Evolutionary conservation across 1,140 invertebrate genomes (phyloP), one percentile per base, ranked within the genome.

Genomic region (Eubasilissa regina): DNA sequence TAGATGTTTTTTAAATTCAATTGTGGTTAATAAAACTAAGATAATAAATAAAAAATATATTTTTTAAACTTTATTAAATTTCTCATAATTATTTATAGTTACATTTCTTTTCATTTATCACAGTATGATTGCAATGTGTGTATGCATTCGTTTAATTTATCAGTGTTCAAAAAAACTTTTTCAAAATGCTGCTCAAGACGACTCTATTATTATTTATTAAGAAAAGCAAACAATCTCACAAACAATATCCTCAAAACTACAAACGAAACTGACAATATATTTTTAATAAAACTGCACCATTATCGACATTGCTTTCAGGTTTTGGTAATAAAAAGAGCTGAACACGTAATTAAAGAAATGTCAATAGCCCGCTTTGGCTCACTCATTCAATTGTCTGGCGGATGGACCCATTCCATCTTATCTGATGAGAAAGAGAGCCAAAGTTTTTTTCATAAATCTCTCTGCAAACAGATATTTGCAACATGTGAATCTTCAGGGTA

Each of bases 301-400:
- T 58, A 19, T 21, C 51, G 4, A 53, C 13, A 21, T 8, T 56
- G 55, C 15, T 11, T 17, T 56, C 3, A 15, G 51, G 11, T n/a
- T 8, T 21, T 21, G n/a, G 55, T 21, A 58, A 58, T 21, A 58
- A 58, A 58, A 19, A 58, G 11, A 8, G 7, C 10, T 58, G 21
- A 58, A 58, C 21, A 15, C 55, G 15, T 19, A 6, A 21, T 19
- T 58, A 19, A 58, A 58, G 21, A 15, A 21, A 15, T 56, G 53
- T 56, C 53, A 19, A 56, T 56, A 15, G 53, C 53, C 3, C 10
- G 55, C 15, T 58, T 15, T 21, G 4, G 55, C 17, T 58, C 15
- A 58, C 17, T 21, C 55, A 17, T 58, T 58, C 55, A 58, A 58
- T 58, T 58, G 55, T 56, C 53, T n/a, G 15, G 53, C 13, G 53